These are phyloP conservation scores for Ageneiosus marmoratus DNA, from an alignment of 2,113 vertebrate species.

Conservation along the genomic window DNA sequence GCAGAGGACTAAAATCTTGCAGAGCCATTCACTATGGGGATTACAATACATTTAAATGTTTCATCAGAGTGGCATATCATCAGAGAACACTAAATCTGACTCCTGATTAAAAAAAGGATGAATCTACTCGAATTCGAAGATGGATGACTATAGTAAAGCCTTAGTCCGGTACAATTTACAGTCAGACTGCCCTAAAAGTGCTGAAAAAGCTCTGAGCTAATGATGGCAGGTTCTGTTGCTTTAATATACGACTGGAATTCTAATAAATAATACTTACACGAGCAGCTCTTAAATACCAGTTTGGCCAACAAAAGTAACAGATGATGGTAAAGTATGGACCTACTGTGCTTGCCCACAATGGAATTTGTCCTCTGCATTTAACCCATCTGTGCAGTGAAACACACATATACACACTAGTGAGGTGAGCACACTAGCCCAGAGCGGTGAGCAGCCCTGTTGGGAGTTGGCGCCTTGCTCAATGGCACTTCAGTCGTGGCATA, in stretches of 20 bases:
- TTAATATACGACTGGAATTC: background rate
- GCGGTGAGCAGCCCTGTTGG: no score
- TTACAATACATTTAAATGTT: conserved; percentile 25
- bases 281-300: background rate
- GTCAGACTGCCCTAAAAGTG: background rate
- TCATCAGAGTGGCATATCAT: conserved; percentile 22
- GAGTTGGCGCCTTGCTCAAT: no score
- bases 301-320: background rate
- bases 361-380: no score
- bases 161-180: background rate
- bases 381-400: no score
- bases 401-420: no score
- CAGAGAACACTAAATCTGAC: conserved; percentile 16
- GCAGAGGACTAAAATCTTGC: conserved; percentile 19
- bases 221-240: conserved; percentile 16
- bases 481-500: no score
- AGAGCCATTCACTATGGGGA: conserved; percentile 9
- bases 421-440: no score
- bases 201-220: background rate
- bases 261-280: background rate
- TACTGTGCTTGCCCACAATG: no score
- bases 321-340: no score
- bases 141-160: background rate
- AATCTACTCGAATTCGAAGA: background rate
- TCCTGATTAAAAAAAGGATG: background rate